Conservation (phyloP, 2,888 invertebrate genomes). For the Leptopilina syphax region DNA sequence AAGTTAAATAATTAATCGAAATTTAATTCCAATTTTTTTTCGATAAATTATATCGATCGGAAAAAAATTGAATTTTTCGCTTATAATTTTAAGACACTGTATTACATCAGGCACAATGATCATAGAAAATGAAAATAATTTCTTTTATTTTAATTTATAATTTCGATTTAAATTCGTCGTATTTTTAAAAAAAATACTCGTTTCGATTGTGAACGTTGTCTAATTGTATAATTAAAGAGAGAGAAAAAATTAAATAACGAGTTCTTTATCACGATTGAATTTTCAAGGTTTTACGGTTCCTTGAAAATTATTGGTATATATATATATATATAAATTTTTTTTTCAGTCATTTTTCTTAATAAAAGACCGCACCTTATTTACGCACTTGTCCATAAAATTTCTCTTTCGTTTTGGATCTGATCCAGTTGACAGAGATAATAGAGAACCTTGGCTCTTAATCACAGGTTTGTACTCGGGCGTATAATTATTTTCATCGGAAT, state of each 20-base stretch:
- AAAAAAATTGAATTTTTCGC: neutral
- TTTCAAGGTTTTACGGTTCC: neutral
- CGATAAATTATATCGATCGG: too few relatives aligned
- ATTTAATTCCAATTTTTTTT: neutral
- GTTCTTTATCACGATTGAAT: slow-evolving; percentile 55
- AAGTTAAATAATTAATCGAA: slow-evolving; percentile 29
- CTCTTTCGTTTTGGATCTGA: slow-evolving; percentile 84
- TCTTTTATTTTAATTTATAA: neutral
- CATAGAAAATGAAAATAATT: neutral
- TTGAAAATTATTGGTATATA: neutral
- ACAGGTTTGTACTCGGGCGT: slow-evolving; percentile 64
- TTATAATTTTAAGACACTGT: slow-evolving; percentile 45
- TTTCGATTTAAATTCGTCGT: too few relatives aligned
- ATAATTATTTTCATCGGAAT: slow-evolving; percentile 64
- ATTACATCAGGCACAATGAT: slow-evolving; percentile 35
- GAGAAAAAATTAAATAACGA: slow-evolving; percentile 62
- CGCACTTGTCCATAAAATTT: slow-evolving; percentile 86
- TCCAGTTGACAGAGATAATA: slow-evolving; percentile 80
- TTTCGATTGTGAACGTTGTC: slow-evolving; percentile 30
- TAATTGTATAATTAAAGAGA: slow-evolving; percentile 19
- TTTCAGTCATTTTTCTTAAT: slow-evolving; percentile 63
- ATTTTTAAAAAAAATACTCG: neutral
- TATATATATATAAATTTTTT: neutral
- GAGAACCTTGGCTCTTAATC: slow-evolving; percentile 76
- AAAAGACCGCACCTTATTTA: slow-evolving; percentile 73